phyloP scores from a whole-genome alignment of 2,888 invertebrate genomes.

The Doris montereyensis region DNA sequence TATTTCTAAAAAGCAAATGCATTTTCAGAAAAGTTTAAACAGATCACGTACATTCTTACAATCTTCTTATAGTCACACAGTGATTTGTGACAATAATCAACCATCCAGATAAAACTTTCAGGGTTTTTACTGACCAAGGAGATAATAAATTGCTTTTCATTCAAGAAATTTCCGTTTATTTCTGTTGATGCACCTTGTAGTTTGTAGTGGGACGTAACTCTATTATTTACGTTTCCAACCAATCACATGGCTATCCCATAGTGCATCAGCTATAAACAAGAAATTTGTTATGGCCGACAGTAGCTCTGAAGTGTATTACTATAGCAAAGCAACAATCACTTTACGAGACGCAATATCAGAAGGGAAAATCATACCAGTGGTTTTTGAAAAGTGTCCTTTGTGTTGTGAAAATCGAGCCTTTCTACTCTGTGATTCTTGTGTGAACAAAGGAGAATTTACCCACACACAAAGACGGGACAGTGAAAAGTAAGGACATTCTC shows the following conservation, averaged over 20 bases:
- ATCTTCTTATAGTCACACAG: too few species aligned
- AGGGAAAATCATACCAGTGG: conserved; percentile 39
- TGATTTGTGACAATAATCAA: too few species aligned
- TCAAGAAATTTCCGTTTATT: too few species aligned
- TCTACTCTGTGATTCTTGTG: conserved; percentile 48
- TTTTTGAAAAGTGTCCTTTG: conserved; percentile 41
- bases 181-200: too few species aligned
- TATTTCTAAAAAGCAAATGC: too few species aligned
- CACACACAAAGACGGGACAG: conserved; percentile 53
- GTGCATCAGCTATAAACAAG: conserved; percentile 38
- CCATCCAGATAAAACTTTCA: too few species aligned
- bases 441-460: conserved; percentile 57
- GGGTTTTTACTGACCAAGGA: too few species aligned
- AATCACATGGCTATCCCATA: conserved; percentile 44
- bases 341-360: conserved; percentile 34
- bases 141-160: too few species aligned
- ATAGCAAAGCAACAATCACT: conserved; percentile 31
- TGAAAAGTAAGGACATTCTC: conserved; percentile 35
- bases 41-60: too few species aligned
- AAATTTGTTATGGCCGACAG: conserved; percentile 43
- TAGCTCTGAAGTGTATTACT: conserved; percentile 36
- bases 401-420: conserved; percentile 33
- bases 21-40: too few species aligned
- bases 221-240: conserved; percentile 43
- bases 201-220: conserved; percentile 20